Evolutionary conservation across 2,113 vertebrate genomes (phyloP), one percentile per base, ranked within the genome.

Genomic region (Jacana jacana): DNA sequence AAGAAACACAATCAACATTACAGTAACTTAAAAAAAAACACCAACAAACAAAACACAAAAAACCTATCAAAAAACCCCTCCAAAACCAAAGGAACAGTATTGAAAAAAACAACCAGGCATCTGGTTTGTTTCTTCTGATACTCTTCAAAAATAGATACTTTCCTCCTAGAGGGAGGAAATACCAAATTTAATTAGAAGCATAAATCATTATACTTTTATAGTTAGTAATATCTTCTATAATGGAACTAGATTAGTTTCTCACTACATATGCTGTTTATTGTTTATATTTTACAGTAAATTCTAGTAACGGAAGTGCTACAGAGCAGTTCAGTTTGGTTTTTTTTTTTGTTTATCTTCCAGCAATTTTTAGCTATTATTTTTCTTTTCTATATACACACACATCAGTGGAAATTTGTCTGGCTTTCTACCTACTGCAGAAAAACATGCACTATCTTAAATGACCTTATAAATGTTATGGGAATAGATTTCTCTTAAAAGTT

Each of bases 141-240:
- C n/a, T 7, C 92, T 91, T 92, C 49, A 52, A 84, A 89, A 89
- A 93, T 48, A 71, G 4, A 37, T 57, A 37, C 48, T 89, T 88
- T 88, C 46, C 61, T 92, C 61, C 52, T 82, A 78, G 39, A 58
- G 69, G 31, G 71, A 91, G 66, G 64, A 86, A 96, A 83, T 48
- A 70, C 42, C 39, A 23, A 58, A 83, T 93, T 93, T 93, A 96
- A 97, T 93, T 89, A 78, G 73, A 89, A 84, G 63, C 64, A 92
- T 94, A 92, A 96, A 94, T 95, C 90, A 93, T 87, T 91, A 42
- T 2, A 2, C 39, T 93, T 94, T 91, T 89, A 90, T 71, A 88
- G 71, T 92, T 63, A 90, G 88, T n/a, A 88, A 79, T 88, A 83
- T 66, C 65, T 81, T 86, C 80, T 86, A 81, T 51, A 90, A 39